Evolutionary conservation across 2,888 invertebrate species (phyloP).

Genomic region (Halictus ligatus): DNA sequence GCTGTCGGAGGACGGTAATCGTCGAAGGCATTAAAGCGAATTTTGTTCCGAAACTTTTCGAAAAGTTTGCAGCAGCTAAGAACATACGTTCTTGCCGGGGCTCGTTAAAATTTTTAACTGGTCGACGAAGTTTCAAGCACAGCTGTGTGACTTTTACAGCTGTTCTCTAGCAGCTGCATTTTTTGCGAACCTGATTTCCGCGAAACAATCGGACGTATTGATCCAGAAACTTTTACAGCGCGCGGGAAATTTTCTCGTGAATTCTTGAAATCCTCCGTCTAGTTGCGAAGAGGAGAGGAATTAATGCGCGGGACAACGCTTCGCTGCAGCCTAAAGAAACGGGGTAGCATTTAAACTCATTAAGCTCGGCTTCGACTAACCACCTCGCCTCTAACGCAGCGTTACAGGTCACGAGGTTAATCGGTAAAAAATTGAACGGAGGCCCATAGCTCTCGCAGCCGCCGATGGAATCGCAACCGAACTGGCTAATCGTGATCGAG

Average conservation of each 20-base stretch:
- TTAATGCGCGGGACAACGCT: neutral
- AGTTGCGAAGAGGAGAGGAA: too few relatives aligned
- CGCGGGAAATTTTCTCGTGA: neutral
- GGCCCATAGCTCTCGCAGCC: neutral
- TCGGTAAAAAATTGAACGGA: neutral
- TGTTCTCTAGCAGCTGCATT: neutral
- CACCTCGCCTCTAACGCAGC: neutral
- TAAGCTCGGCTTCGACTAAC: neutral
- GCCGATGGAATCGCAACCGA: neutral
- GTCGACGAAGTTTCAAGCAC: neutral
- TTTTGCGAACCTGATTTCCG: neutral
- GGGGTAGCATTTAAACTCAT: neutral
- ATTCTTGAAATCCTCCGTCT: neutral
- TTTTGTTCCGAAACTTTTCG: neutral
- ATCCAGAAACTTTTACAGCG: neutral
- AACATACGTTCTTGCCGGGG: neutral
- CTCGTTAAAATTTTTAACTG: neutral
- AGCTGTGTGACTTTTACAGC: neutral
- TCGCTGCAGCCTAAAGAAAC: neutral
- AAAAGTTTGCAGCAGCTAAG: neutral
- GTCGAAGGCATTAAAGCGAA: neutral
- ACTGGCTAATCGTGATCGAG: slow-evolving; percentile 5
- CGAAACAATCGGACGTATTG: neutral
- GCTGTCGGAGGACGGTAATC: neutral
- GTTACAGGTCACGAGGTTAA: neutral